phyloP scores from a whole-genome alignment of 1,140 invertebrate genomes.

The Drosophila sp. region DNA sequence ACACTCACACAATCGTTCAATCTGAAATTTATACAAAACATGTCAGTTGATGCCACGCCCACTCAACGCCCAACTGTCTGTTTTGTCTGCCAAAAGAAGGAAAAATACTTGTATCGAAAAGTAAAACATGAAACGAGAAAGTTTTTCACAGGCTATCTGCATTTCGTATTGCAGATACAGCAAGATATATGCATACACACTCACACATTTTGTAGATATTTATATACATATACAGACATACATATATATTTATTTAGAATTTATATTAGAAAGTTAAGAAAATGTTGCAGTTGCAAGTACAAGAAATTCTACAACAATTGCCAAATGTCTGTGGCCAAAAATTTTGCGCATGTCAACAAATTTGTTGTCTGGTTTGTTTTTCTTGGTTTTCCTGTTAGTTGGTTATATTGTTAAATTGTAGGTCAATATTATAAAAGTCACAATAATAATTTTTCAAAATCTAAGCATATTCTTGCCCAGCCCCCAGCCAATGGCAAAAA shows the following conservation, averaged over 20 bases:
- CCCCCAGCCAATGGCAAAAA: not conserved
- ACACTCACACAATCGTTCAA: constrained; percentile 33
- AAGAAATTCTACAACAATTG: constrained; percentile 70
- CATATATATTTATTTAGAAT: constrained; percentile 31
- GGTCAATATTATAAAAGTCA: constrained; percentile 74
- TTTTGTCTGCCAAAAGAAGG: constrained; percentile 45
- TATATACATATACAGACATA: not conserved
- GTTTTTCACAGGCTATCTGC: constrained; percentile 35
- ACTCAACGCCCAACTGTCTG: constrained; percentile 46
- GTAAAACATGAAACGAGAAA: constrained; percentile 46
- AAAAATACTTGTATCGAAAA: constrained; percentile 51
- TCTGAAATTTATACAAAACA: constrained; percentile 54
- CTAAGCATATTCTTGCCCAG: constrained; percentile 67
- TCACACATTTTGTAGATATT: not conserved
- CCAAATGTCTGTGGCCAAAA: constrained; percentile 58
- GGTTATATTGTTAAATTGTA: constrained; percentile 17
- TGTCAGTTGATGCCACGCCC: constrained; percentile 59
- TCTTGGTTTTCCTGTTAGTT: not conserved
- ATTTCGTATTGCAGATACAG: constrained; percentile 68
- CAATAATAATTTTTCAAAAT: constrained; percentile 76
- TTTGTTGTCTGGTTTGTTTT: constrained; percentile 23
- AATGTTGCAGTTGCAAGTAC: constrained; percentile 53
- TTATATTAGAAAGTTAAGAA: constrained; percentile 57
- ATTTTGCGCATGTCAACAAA: constrained; percentile 78
- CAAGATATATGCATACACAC: constrained; percentile 4